Evolutionary conservation across 2,113 vertebrate species (phyloP), one percentile per base, ranked within the genome.

Genomic region (Esox niger): DNA sequence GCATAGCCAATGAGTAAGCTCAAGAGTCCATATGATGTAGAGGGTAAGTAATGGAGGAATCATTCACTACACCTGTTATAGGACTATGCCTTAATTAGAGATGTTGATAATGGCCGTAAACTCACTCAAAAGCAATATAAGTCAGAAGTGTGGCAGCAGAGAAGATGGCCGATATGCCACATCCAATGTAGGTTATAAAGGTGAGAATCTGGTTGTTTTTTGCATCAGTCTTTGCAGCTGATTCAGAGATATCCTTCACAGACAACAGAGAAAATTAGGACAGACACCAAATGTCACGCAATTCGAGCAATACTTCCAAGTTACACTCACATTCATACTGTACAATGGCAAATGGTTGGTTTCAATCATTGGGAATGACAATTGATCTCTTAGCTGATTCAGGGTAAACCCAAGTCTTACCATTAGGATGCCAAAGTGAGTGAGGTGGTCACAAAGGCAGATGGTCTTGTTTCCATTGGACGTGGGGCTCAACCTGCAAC

Each of bases 81-180:
- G 3, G 38, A 43, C 11, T 43, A 43, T 43, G 13, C 17, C 15
- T 15, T 43, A 15, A 4, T 57, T 57, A 21, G 25, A 23, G 38
- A 3, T 33, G 11, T 47, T 15, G 17, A 47, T 15, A 43, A 43
- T 43, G 15, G 25, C 5, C 6, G 27, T 10, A 43, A 8, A 94
- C 97, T 95, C 84, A 99, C 97, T 98, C 95, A 74, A 99, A 99
- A 17, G 96, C 94, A 68, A 96, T 86, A 59, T 98, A 98, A 15
- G 97, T 98, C 68, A 99, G 90, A 70, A 99, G 92, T 33, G 96
- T 99, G 43, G 91, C 94, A 13, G 96, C 97, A 8, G 95, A 96
- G 83, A 95, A 98, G 86, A 98, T 91, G 43, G 97, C 95, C 0
- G 97, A 99, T 77, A 98, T 72, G 11, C 95, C 96, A 78, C 97